A percentile compares a stretch with the other conserved stretches of the same genome.
These are phyloP conservation scores for Microcebus griseorufus DNA, from an alignment of 2,113 vertebrate genomes.

Conservation along the genomic window DNA sequence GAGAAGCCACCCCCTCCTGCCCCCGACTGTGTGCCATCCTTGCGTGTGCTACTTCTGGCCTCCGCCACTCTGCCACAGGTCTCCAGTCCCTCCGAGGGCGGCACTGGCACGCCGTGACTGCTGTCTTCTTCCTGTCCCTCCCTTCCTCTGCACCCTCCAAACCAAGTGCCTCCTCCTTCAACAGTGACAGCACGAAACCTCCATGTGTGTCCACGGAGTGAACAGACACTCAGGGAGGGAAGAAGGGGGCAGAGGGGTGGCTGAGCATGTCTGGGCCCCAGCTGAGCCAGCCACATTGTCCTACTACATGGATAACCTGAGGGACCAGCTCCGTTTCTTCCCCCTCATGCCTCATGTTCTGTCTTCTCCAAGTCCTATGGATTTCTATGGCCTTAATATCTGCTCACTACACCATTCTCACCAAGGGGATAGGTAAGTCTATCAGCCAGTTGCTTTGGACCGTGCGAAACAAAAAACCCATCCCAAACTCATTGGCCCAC, in stretches of 20 bases:
- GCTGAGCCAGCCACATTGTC: neutral
- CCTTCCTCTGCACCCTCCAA: neutral
- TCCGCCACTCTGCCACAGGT: neutral
- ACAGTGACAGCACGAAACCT: neutral
- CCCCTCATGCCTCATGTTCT: neutral
- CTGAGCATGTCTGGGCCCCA: neutral
- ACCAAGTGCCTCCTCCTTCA: neutral
- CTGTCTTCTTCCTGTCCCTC: neutral
- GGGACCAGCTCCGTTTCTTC: neutral
- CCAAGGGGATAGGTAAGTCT: neutral
- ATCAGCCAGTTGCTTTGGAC: neutral
- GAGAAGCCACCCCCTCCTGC: neutral
- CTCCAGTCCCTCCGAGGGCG: neutral
- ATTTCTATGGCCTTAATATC: neutral
- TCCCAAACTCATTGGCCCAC: neutral
- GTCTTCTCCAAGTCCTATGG: neutral
- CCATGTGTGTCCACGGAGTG: neutral
- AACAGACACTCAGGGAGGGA: neutral
- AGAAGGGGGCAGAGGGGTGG: neutral
- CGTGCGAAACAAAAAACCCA: neutral
- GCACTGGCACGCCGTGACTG: neutral
- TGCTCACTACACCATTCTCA: neutral
- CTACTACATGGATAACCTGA: neutral
- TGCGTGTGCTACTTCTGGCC: neutral
- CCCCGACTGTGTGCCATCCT: accelerated